Evolutionary conservation across 2,888 invertebrate genomes (phyloP), one percentile per base, ranked within the genome.

Genomic region (Polydrusus tereticollis): DNA sequence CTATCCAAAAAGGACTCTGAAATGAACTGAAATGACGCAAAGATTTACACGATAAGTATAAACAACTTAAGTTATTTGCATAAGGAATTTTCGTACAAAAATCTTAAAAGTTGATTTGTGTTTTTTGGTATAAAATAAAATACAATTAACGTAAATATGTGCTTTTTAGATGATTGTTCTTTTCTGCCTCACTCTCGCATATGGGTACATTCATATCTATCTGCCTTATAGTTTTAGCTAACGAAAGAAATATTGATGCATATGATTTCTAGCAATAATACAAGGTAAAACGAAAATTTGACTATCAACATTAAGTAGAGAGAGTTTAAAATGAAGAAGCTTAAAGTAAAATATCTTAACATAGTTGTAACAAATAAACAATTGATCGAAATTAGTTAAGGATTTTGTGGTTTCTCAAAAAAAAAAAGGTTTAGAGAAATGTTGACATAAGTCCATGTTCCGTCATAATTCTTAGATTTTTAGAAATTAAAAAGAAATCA

Each of bases 51-150:
- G 43, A 47, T 63, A 63, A 63, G 47, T 63, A 63, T 66, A 58
- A 29, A 57, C 33, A 57, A 66, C 29, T 62, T 38, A 62, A 65
- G 29, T 26, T 50, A 63, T 58, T 64, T 64, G 70, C 64, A 58
- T 70, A 70, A 70, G 70, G 50, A 70, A 70, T 70, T 70, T 70
- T 70, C 70, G 70, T 70, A 70, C 70, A 70, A 70, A 70, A 29
- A 58, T 52, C 18, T 38, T 67, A 33, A 58, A 16, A 45, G 33
- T 58, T n/a, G 21, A 57, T 33, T 67, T 67, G 58, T 58, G 66
- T 45, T 67, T 45, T 66, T 67, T 43, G 43, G 33, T 18, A 55
- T 38, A 23, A 64, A 29, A 7, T 18, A n/a, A 64, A 55, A 36
- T 16, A 47, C 16, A 52, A 50, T n/a, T 66, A 36, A 66, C 16